phyloP scores from a whole-genome alignment of 1,140 invertebrate species.

The Tetragonula clypearis region DNA sequence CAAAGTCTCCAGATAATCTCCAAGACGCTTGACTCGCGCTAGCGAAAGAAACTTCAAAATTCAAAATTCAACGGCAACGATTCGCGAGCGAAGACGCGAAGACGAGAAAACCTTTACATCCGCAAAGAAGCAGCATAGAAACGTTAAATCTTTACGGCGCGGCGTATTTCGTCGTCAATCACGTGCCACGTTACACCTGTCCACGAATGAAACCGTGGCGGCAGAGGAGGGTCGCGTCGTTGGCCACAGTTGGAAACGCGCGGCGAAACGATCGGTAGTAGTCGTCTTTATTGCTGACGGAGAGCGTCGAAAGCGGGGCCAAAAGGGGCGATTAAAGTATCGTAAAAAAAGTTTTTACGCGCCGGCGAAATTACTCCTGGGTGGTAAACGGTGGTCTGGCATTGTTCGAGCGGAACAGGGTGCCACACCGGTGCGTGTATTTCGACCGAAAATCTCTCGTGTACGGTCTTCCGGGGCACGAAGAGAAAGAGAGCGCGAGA shows the following conservation, averaged over 20 bases:
- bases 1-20: too few relatives aligned
- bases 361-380: slow-evolving; percentile 54
- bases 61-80: not conserved
- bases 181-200: slow-evolving; percentile 15
- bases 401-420: not conserved
- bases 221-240: not conserved
- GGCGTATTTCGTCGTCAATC: slow-evolving; percentile 69
- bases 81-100: not conserved
- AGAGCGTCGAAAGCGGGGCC: not conserved
- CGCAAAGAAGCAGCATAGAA: slow-evolving; percentile 17
- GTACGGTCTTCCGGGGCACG: not conserved
- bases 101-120: not conserved
- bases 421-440: not conserved
- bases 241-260: not conserved
- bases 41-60: not conserved
- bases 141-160: slow-evolving; percentile 57
- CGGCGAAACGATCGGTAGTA: slow-evolving; percentile 1
- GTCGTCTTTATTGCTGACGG: not conserved
- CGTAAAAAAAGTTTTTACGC: slow-evolving; percentile 66
- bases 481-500: too few relatives aligned
- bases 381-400: slow-evolving; percentile 15
- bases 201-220: not conserved
- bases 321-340: slow-evolving; percentile 66
- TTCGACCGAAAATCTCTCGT: not conserved
- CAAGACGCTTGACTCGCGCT: too few relatives aligned